Base-by-base conservation (phyloP, 2,888 invertebrate genomes). In the Atethmia centrago region DNA sequence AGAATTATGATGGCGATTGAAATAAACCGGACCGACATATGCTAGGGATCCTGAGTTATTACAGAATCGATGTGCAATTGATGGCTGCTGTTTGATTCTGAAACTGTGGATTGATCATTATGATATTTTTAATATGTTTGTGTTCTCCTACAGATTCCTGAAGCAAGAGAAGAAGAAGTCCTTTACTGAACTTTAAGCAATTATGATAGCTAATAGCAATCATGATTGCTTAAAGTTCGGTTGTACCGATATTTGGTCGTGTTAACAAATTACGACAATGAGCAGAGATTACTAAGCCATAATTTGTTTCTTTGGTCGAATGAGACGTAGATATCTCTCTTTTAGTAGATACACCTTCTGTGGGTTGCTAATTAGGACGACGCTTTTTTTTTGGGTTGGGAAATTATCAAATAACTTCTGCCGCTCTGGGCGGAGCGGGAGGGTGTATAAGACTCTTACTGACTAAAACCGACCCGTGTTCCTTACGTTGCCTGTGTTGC, bases 1-100 rank as follows among this genome's bases (percentile, higher is more conserved):
- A 73, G 76, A 86, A 80, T 80, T 82, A 85, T 82, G 80, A 75
- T 72, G 71, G 61, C 36, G 73, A 78, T 72, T 74, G 75, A 85
- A 85, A 81, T 75, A 79, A 74, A 74, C 73, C 83, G 80, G 80
- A 69, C 66, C 71, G 42, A 75, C 64, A 62, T 79, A 79, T 72
- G 36, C 59, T 64, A 42, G 55, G 55, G 64, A 71, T 67, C 14
- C n/a, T 28, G 55, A 68, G 45, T 66, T 71, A 53, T 62, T 73
- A 58, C 64, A 19, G 58, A 69, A 62, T 42, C 16, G 63, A 69
- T 79, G 65, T 69, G 67, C 70, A 70, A 67, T 61, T 71, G 47
- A 74, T 75, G 59, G 68, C 56, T 71, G 65, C n/a, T 25, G 49
- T 55, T 79, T 47, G 16, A 51, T 45, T 51, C 21, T 55, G 55